Conservation (phyloP, 2,888 invertebrate species). For the Eucriotettix oculatus region DNA sequence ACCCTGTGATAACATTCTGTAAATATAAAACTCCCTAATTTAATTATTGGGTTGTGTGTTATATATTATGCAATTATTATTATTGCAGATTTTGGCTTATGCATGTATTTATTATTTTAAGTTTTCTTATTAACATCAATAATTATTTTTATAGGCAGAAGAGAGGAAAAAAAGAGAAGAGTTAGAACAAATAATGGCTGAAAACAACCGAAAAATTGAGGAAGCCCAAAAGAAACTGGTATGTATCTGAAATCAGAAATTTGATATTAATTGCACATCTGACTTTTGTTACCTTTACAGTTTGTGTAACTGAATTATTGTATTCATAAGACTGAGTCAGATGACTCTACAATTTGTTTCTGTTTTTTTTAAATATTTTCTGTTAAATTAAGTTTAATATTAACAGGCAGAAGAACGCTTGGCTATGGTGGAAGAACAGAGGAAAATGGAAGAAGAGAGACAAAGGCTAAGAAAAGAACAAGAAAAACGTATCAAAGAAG, state of each 20-base stretch:
- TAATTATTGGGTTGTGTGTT: too few relatives aligned
- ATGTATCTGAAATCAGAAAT: conserved; percentile 22
- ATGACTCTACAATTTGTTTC: not conserved
- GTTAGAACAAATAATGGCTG: conserved; percentile 89
- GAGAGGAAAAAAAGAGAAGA: conserved; percentile 90
- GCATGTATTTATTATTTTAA: too few relatives aligned
- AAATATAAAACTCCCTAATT: too few relatives aligned
- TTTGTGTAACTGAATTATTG: not conserved
- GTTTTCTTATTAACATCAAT: conserved; percentile 4
- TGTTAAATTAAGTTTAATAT: conserved; percentile 3
- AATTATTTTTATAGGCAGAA: conserved; percentile 77
- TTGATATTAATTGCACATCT: too few relatives aligned
- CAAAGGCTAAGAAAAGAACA: conserved; percentile 86
- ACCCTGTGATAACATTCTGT: too few relatives aligned
- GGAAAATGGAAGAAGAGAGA: conserved; percentile 88
- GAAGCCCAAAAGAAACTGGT: conserved; percentile 95
- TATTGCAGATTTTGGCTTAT: too few relatives aligned
- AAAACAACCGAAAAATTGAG: conserved; percentile 94
- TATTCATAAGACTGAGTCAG: not conserved
- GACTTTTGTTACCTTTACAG: not conserved
- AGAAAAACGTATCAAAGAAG: conserved; percentile 80
- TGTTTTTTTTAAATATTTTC: not conserved
- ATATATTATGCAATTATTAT: not conserved
- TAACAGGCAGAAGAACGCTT: conserved; percentile 86
- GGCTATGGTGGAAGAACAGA: conserved; percentile 91